These are phyloP conservation scores for Tenthredo amoena DNA, from an alignment of 2,888 invertebrate species.

Conservation along the genomic window DNA sequence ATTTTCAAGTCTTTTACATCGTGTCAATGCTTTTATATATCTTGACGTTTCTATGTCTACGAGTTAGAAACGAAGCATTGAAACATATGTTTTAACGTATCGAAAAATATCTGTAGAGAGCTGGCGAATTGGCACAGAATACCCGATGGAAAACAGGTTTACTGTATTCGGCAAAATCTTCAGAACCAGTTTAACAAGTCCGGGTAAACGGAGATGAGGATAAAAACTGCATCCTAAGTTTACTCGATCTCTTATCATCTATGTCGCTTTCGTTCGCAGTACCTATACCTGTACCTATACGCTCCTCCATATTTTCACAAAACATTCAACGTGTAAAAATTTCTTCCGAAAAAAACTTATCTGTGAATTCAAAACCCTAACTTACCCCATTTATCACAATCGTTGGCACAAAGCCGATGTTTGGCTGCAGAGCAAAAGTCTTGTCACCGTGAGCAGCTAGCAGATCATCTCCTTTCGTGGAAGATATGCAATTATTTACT, in stretches of 20 bases:
- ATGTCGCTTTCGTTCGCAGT: neutral
- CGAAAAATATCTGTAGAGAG: neutral
- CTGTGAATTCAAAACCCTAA: constrained; percentile 42
- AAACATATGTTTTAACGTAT: neutral
- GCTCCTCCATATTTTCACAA: neutral
- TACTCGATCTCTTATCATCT: neutral
- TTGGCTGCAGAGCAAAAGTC: constrained; percentile 70
- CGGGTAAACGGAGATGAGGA: neutral
- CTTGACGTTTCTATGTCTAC: neutral
- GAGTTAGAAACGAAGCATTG: neutral
- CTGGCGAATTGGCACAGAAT: constrained; percentile 1
- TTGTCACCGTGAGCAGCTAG: constrained; percentile 74
- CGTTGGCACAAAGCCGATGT: constrained; percentile 76
- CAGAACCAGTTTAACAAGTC: constrained; percentile 39
- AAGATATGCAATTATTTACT: constrained; percentile 69
- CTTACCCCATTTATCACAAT: constrained; percentile 76
- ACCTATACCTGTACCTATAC: neutral
- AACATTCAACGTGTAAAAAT: neutral
- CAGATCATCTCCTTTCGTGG: constrained; percentile 71
- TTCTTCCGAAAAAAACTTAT: neutral
- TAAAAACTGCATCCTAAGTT: neutral
- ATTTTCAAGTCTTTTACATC: neutral
- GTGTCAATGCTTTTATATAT: neutral
- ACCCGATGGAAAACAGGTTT: constrained; percentile 1
- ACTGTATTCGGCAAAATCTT: neutral